phyloP scores from a whole-genome alignment of 2,797 vertebrate species.

The Neoniphon sammara region DNA sequence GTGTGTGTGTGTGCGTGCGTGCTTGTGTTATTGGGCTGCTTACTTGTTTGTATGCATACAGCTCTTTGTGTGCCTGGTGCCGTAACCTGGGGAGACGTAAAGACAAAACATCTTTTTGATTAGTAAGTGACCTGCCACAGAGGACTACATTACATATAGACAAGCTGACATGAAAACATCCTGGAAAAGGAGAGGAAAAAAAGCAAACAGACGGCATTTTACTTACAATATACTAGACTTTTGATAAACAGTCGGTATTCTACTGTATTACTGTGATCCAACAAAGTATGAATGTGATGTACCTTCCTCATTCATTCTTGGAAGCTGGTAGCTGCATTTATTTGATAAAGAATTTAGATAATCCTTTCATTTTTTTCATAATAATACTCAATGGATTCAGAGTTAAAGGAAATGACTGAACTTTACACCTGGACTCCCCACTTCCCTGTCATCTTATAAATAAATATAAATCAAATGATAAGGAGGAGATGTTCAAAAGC shows the following conservation, averaged over 20 bases:
- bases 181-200: slow-evolving; percentile 47
- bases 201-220: slow-evolving; percentile 9
- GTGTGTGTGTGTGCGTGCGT: not conserved
- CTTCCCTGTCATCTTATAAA: no score
- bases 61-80: slow-evolving; percentile 98
- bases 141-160: slow-evolving; percentile 15
- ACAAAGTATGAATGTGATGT: no score
- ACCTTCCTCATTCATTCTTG: no score
- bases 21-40: slow-evolving; percentile 55
- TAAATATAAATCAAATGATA: no score
- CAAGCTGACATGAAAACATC: slow-evolving; percentile 43
- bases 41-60: slow-evolving; percentile 99
- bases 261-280: slow-evolving; percentile 7
- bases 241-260: slow-evolving; percentile 19
- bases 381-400: no score
- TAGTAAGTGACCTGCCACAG: slow-evolving; percentile 38
- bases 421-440: no score
- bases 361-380: no score
- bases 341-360: no score
- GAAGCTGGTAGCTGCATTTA: no score
- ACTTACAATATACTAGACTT: slow-evolving; percentile 36
- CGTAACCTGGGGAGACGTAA: slow-evolving; percentile 88
- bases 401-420: no score
- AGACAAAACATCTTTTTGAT: slow-evolving; percentile 62
- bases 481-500: no score